These are phyloP conservation scores for Mantis religiosa DNA, from an alignment of 2,888 invertebrate species.

Conservation along the genomic window DNA sequence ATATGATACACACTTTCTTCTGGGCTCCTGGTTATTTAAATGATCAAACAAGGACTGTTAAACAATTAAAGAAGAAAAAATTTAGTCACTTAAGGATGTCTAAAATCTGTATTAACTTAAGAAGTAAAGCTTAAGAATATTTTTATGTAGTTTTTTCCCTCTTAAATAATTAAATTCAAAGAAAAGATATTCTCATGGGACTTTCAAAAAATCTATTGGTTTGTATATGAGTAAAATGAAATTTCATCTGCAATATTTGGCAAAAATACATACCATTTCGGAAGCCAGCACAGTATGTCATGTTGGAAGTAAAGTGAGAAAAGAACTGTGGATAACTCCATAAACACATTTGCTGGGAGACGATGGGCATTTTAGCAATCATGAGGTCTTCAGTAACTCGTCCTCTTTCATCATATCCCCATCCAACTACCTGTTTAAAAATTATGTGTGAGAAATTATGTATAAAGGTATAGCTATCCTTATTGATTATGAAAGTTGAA, in stretches of 20 bases:
- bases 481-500: neutral
- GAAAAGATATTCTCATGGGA: no score
- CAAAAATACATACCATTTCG: conserved; percentile 41
- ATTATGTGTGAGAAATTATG: neutral
- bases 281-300: conserved; percentile 51
- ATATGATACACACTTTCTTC: no score
- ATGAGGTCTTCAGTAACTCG: conserved; percentile 55
- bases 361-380: conserved; percentile 57
- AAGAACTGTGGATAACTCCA: conserved; percentile 59
- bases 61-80: no score
- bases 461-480: neutral
- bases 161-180: no score
- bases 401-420: conserved; percentile 57
- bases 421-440: conserved; percentile 42
- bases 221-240: no score
- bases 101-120: no score
- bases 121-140: no score
- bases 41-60: no score
- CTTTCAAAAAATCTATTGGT: no score
- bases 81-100: no score
- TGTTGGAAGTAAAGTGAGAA: conserved; percentile 54
- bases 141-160: no score
- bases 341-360: conserved; percentile 56
- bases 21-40: no score
- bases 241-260: neutral